phyloP scores from a whole-genome alignment of 2,888 invertebrate species.

The Catonia carolina region DNA sequence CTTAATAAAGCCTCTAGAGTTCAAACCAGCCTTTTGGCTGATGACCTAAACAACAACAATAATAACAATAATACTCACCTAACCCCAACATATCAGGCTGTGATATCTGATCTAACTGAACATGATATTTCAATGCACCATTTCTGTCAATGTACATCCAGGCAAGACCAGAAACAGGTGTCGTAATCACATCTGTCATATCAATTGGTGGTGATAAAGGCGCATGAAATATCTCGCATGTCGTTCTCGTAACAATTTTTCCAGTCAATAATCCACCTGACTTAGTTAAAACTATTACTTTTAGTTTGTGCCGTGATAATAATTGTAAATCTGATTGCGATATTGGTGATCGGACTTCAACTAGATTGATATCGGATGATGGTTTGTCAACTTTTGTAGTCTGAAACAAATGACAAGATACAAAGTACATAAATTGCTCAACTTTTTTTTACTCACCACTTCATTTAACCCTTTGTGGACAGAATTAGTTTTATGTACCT shows the following conservation, averaged over 20 bases:
- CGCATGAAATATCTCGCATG: slow-evolving; percentile 75
- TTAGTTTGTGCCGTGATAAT: slow-evolving; percentile 58
- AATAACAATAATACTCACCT: slow-evolving; percentile 23
- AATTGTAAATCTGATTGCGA: slow-evolving; percentile 67
- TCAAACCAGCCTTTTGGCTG: no score
- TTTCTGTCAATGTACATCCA: slow-evolving; percentile 72
- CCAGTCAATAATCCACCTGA: slow-evolving; percentile 53
- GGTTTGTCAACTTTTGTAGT: slow-evolving; percentile 62
- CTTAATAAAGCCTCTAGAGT: no score
- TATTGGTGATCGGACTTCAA: slow-evolving; percentile 73
- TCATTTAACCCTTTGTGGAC: no score
- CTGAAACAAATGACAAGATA: slow-evolving; percentile 40
- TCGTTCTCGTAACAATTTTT: slow-evolving; percentile 61
- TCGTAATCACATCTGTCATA: slow-evolving; percentile 7
- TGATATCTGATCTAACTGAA: slow-evolving; percentile 47
- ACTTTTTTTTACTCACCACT: neutral
- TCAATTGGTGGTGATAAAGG: slow-evolving; percentile 40
- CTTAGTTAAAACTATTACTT: slow-evolving; percentile 50
- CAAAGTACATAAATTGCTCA: slow-evolving; percentile 5
- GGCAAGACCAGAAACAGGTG: slow-evolving; percentile 55
- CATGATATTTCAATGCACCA: slow-evolving; percentile 70
- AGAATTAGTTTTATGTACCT: no score
- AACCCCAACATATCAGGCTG: slow-evolving; percentile 30
- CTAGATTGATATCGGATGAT: slow-evolving; percentile 64
- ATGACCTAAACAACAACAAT: no score